These are phyloP conservation scores for Chlorodrepanis virens DNA, from an alignment of 2,113 vertebrate species.

Conservation along the genomic window DNA sequence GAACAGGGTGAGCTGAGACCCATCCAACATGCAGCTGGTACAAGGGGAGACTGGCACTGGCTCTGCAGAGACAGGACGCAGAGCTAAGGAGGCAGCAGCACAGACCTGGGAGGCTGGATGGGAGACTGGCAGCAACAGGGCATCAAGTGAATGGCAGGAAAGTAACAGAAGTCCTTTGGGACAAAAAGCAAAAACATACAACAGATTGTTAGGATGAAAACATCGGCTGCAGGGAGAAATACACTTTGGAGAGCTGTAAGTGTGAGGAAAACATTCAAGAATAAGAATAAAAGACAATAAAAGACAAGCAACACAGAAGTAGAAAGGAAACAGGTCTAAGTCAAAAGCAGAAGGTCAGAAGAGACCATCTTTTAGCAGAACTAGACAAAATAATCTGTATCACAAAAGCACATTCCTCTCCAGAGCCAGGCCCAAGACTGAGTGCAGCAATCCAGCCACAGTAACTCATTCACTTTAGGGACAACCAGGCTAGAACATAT, in stretches of 20 bases:
- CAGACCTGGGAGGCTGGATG: neutral
- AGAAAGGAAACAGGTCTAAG: neutral
- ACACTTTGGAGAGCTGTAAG: neutral
- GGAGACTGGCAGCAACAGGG: fast-evolving
- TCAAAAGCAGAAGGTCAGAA: neutral
- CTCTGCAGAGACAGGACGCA: neutral
- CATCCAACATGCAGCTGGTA: neutral
- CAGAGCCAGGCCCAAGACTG: neutral
- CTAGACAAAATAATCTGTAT: neutral
- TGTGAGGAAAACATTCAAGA: neutral
- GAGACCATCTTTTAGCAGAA: neutral
- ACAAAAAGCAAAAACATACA: neutral
- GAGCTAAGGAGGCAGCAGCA: neutral
- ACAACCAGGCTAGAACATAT: neutral
- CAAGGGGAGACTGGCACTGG: neutral
- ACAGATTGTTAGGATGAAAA: neutral
- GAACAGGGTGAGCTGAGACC: neutral
- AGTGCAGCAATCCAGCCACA: neutral
- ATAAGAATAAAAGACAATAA: neutral
- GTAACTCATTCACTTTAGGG: neutral
- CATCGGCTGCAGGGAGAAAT: neutral
- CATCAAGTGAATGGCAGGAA: neutral
- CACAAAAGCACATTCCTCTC: neutral
- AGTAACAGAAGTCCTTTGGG: neutral
- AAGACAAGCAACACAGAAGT: neutral